Evolutionary conservation across 2,113 vertebrate genomes (phyloP), one percentile per base, ranked within the genome.

Genomic region (Gasterosteus aculeatus): DNA sequence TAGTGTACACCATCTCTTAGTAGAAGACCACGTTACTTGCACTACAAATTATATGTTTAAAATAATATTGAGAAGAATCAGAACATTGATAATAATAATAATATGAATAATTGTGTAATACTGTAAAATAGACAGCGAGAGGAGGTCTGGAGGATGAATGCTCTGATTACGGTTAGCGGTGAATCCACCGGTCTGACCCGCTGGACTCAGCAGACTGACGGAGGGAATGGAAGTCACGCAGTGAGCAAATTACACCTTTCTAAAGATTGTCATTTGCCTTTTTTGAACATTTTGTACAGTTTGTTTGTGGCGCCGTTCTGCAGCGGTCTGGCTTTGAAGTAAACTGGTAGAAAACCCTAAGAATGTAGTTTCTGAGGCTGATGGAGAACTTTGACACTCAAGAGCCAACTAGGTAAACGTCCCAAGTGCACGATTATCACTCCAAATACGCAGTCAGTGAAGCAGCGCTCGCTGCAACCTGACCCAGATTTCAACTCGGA

Each of bases 181-280:
- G 69, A 22, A 75, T 87, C 80, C 82, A 78, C 80, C 53, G n/a
- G 75, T 81, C 74, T 31, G 56, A 15, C 38, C 15, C 60, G 70
- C 85, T 85, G 85, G 77, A 80, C 66, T 77, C 78, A 75, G 84
- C 78, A 80, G 58, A 81, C 79, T 74, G 65, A 83, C 82, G 67
- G 54, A 71, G 73, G 83, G 75, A 78, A 83, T 58, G 78, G 53
- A 82, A 91, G 77, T 79, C 68, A 84, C 90, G 92, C 87, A 69
- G 77, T 78, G 62, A 91, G 91, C 87, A 89, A 93, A 90, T 90
- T 78, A 89, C 84, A 92, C 91, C 87, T 91, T 88, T 79, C 83
- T 78, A 77, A 82, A 92, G 94, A 95, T 95, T 95, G 94, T 95
- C 94, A 85, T 91, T 91, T 94, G 92, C 92, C 86, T 85, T 51